Evolutionary conservation across 30 jellyfish, hydroid and myxozoan species (phyloP), one percentile per base, ranked within the genome.

Genomic region (Chironex yamaguchii): DNA sequence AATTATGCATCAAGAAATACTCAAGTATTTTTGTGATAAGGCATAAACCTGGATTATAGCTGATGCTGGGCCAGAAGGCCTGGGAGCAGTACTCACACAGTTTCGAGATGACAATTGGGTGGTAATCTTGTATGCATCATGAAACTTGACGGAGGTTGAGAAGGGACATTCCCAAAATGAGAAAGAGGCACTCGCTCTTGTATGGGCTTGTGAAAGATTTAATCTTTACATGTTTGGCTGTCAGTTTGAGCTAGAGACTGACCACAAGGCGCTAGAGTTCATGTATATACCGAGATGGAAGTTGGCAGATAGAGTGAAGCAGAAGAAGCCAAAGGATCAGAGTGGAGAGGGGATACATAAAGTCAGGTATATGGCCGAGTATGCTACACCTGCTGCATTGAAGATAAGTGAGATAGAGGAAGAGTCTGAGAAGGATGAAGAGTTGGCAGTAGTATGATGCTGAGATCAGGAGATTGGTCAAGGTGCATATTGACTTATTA

Each of bases 61-160:
- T 33, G 96, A 77, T 65, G 94, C 93, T 25, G 66, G 87, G 34
- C 92, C 92, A 63, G 82, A 42, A 23, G 92, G 96, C 21, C 50
- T 87, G 31, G 92, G 96, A 35, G 96, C 91, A 22, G 89, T 87
- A 29, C 49, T 87, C 25, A 65, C 89, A 32, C 94, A 76, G 42
- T 54, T 34, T 71, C 92, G 78, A 62, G 50, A 65, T 42, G 17
- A 42, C 17, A 17, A 42, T 6, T 17, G 13, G 17, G 17, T 9
- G 17, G 58, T 42, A 6, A 42, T 42, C 17, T 42, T 9, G 9
- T 42, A 42, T 42, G 58, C 13, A 42, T 6, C 13, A 9, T 6
- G 58, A 42, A 42, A 17, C 17, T 42, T 42, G 58, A 6, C 17
- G 17, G 58, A 42, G 13, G 9, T 9, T 42, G 58, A 42, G 58